Evolutionary conservation across 2,888 invertebrate genomes (phyloP), one percentile per base, ranked within the genome.

Genomic region (Pyrrhosoma nymphula): DNA sequence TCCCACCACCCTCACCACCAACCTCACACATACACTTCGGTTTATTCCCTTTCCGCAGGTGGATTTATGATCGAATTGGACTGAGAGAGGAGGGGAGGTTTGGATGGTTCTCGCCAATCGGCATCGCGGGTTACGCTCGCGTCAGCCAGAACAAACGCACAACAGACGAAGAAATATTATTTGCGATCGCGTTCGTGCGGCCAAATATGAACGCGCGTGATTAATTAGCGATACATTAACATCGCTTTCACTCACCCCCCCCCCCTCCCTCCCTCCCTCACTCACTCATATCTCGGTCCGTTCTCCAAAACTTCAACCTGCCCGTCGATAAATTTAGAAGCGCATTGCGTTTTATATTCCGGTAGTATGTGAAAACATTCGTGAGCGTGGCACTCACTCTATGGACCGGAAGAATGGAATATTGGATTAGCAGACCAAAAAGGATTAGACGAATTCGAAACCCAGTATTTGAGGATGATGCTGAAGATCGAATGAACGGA

Each of bases 11-110:
- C 47, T 47, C 47, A 2, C 47, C 47, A 4, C 47, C 47, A 2
- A 47, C 16, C 60, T 12, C 60, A 1, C 30, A 35, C 82, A 35
- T 14, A 35, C 14, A n/a, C 30, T n/a, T 82, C 35, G 35, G 35
- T 82, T 82, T 82, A 82, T 82, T 35, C 82, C 82, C 82, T 82
- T 82, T 47, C 35, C 69, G 16, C 82, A 35, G 35, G 82, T 82
- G 26, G 82, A 82, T 82, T 82, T 82, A 82, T 82, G 82, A 82
- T 35, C 10, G 82, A 16, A 60, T 20, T 47, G 47, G 47, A 2
- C 4, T 2, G 47, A 8, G 47, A 47, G 47, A 47, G 47, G 47
- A 47, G 47, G 47, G 47, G 8, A 8, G 2, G 47, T 47, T 47
- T 47, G 47, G 47, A 47, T 47, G 47, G 47, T 8, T 47, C 47